A percentile compares a stretch with the other conserved stretches of the same genome.
These are phyloP conservation scores for Pelodiscus sinensis DNA, from an alignment of 2,113 vertebrate species.

Conservation along the genomic window DNA sequence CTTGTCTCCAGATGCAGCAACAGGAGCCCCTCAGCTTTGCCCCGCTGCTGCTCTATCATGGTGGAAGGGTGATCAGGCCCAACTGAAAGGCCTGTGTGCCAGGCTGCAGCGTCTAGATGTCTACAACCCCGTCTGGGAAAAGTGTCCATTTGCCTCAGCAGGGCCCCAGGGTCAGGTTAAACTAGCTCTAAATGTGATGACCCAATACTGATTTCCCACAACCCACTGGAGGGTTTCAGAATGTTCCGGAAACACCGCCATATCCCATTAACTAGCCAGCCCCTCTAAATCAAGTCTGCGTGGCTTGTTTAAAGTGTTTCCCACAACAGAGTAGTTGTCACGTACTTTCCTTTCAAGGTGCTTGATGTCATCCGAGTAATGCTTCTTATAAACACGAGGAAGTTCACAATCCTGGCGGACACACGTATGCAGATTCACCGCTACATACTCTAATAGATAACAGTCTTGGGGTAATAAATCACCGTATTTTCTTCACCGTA, in stretches of 20 bases:
- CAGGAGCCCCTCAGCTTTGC: background rate
- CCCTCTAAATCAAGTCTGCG: background rate
- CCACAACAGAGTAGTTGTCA: constrained; percentile 34
- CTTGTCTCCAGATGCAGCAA: background rate
- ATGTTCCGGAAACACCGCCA: background rate
- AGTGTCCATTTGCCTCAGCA: background rate
- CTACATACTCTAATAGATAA: constrained; percentile 61
- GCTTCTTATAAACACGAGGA: background rate
- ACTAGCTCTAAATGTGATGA: background rate
- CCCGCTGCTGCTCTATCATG: background rate
- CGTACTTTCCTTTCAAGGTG: background rate
- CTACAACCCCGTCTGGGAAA: background rate
- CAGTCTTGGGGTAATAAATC: constrained; percentile 72
- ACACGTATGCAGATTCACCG: background rate
- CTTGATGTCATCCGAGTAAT: background rate
- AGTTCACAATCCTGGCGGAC: background rate
- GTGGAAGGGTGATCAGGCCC: background rate
- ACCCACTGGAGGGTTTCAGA: background rate
- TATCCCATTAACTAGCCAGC: constrained; percentile 8
- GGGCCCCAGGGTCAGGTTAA: background rate
- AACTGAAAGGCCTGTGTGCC: background rate
- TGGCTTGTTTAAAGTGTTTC: constrained; percentile 43
- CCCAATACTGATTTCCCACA: background rate
- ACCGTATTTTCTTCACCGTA: constrained; percentile 28
- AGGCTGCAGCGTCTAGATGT: background rate